Base-by-base conservation (phyloP, 2,888 invertebrate genomes). In the Athrips mouffetella region DNA sequence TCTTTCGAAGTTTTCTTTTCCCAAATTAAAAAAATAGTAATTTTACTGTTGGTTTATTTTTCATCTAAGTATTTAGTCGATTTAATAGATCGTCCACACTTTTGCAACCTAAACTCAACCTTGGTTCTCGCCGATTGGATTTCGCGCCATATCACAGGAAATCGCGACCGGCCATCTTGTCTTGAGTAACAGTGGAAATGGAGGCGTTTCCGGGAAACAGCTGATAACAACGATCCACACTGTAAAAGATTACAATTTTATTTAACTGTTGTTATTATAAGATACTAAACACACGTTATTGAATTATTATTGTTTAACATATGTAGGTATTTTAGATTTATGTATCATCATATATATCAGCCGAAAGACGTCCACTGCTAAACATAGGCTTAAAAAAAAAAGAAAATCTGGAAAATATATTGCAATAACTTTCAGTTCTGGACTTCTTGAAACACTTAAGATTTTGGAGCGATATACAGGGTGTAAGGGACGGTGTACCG, bases 131-230 rank as follows among this genome's bases (percentile, higher is more conserved):
- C 44, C 35, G 25, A 29, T 41, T 23, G 33, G 23, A 35, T 45
- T 30, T 15, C 25, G 18, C 45, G 35, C 35, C 35, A 35, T 35
- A 47, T 40, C 48, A 25, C 21, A 40, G 48, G 48, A 48, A 48
- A 48, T 48, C 47, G 18, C 45, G 13, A 33, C n/a, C 44, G 44
- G 42, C 50, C 45, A 35, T 45, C 35, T 41, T 41, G 45, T 46
- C 50, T 51, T 54, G 48, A 51, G 51, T 51, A 64, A 49, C 52
- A 45, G 47, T 59, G 63, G 58, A 65, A 67, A 59, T 65, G 61
- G 61, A 59, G 50, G 49, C 52, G 59, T 53, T 55, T 70, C 69
- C 69, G 61, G 63, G 62, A 62, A 63, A 18, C 54, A 41, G 40
- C 48, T 58, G 60, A 67, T 63, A 63, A 51, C 55, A 8, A 11